Base-by-base conservation (phyloP, 2,797 vertebrate genomes). In the Prionace glauca region DNA sequence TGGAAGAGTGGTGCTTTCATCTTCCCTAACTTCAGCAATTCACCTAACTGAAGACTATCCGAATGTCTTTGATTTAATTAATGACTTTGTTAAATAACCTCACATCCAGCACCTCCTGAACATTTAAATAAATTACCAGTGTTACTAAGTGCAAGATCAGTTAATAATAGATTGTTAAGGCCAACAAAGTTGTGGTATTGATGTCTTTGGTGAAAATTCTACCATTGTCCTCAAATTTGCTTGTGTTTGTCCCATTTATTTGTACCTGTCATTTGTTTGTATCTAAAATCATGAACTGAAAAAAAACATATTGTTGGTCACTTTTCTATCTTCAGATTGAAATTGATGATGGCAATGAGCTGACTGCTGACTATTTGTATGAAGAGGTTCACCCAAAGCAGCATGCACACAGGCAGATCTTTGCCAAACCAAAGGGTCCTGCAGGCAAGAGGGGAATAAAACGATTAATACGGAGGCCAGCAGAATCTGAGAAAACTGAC, bases 341-440 rank as follows among this genome's bases (percentile, higher is more conserved):
- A 98, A 99, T 99, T 56, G 99, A 99, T 95, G 97, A 98, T 0
- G 99, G 99, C 12, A 98, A 99, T 1, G 99, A 99, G 26, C 96
- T 99, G 97, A 99, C 99, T 45, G 96, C 97, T n/a, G 99, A 99
- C 72, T 99, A 99, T 96, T 97, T 99, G 96, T 99, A 99, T 56
- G 98, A 99, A 60, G 99, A 99, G 97, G 98, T 99, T 93, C 99
- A 99, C 96, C 99, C 99, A 62, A 99, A 99, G 97, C 99, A 99
- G 96, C 98, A 99, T 0, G 99, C 98, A 36, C 99, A 99, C 97
- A 99, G 98, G 96, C 99, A 99, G 96, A 98, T 98, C 86, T 99
- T 99, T 96, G 98, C 99, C 96, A 99, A 99, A 96, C 99, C 99
- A 60, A 99, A 98, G 97, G 99, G 99, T 84, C 99, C 99, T 8